These are phyloP conservation scores for Gavia stellata DNA, from an alignment of 2,113 vertebrate species.

Conservation along the genomic window DNA sequence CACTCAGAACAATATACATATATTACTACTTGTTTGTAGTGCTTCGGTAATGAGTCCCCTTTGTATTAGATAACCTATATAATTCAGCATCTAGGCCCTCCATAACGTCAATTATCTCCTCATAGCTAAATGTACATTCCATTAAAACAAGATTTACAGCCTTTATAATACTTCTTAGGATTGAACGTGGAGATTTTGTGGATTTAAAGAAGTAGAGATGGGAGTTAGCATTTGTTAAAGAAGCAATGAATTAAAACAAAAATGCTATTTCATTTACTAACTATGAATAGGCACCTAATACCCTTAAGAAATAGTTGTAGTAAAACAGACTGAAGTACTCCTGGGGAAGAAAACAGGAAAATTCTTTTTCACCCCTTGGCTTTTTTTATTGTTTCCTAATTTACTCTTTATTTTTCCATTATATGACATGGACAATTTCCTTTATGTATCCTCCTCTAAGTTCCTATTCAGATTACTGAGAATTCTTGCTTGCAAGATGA, in stretches of 20 bases:
- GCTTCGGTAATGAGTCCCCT: slow-evolving; percentile 81
- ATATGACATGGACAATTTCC: slow-evolving; percentile 28
- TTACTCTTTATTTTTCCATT: slow-evolving; percentile 24
- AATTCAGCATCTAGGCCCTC: slow-evolving; percentile 70
- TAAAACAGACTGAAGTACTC: background rate
- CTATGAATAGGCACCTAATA: slow-evolving; percentile 55
- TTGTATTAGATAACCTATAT: slow-evolving; percentile 81
- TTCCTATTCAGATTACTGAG: background rate
- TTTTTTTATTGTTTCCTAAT: slow-evolving; percentile 46
- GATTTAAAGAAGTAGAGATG: slow-evolving; percentile 66
- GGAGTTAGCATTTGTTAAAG: slow-evolving; percentile 56
- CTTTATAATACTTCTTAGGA: slow-evolving; percentile 67
- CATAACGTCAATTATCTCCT: slow-evolving; percentile 78
- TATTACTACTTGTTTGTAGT: slow-evolving; percentile 81
- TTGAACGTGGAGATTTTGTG: slow-evolving; percentile 65
- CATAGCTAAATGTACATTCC: slow-evolving; percentile 77
- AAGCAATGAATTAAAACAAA: slow-evolving; percentile 51
- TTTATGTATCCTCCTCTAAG: background rate
- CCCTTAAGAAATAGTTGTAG: slow-evolving; percentile 25
- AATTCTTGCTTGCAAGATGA: slow-evolving; percentile 20
- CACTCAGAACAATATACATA: slow-evolving; percentile 82
- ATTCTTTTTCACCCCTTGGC: slow-evolving; percentile 34
- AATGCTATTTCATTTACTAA: slow-evolving; percentile 51
- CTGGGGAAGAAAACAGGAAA: background rate
- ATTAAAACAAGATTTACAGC: slow-evolving; percentile 77